Evolutionary conservation across 2,113 vertebrate genomes (phyloP), one percentile per base, ranked within the genome.

Genomic region (Indri indri): DNA sequence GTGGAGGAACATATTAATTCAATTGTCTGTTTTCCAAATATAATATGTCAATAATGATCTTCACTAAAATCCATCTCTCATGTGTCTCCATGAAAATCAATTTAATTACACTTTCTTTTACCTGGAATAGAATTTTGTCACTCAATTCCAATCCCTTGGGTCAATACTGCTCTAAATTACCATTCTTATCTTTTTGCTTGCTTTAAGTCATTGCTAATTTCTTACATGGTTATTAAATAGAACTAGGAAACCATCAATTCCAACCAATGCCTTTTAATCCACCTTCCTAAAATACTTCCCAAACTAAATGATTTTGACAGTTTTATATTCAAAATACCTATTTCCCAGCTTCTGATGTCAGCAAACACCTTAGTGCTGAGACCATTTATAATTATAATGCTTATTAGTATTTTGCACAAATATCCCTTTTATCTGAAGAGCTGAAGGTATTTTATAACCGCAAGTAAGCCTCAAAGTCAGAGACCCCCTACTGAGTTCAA

Each of bases 361-460:
- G 34, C n/a, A 40, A 83, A 91, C 27, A 65, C 0, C 18, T 85
- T n/a, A 37, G 65, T 47, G 34, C 2, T 65, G 11, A 84, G n/a
- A 57, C 22, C 20, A 34, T 30, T 83, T 59, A 77, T 70, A 82
- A 73, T 94, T 86, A 40, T 32, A 89, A 87, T 91, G 25, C 57
- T 80, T 77, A 83, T 87, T 89, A 86, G 37, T 76, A 42, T 84
- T 94, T 90, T 76, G 37, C 1, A 90, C 9, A 34, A 34, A 66
- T 30, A 61, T 86, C 14, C 45, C 80, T 96, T 97, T 95, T 61
- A 93, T 87, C 50, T 94, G 18, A 83, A 94, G 57, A 92, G 18
- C 42, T 76, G 84, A 70, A 73, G 2, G 27, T 40, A 45, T 40
- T 94, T 95, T 47, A 88, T 59, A 84, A 82, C 5, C 32, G 47